Conservation (phyloP, 2,113 vertebrate genomes). For the Alectura lathami region DNA sequence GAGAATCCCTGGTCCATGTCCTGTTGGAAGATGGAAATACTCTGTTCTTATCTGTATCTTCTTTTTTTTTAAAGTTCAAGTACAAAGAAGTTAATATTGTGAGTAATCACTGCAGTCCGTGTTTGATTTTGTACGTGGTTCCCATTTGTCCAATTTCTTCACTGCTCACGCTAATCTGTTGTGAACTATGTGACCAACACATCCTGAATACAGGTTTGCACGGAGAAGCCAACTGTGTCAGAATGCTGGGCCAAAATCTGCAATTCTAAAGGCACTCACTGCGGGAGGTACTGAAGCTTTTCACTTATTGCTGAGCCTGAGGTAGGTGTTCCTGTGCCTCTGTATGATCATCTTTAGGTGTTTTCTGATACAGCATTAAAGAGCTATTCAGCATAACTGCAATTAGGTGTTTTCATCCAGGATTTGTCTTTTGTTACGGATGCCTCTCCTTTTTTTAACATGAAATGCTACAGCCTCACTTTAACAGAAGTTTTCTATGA, state of each 20-base stretch:
- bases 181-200: neutral
- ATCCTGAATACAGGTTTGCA: neutral
- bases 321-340: neutral
- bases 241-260: neutral
- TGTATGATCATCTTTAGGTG: rapidly evolving
- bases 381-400: neutral
- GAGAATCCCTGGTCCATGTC: neutral
- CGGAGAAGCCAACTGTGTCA: neutral
- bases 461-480: neutral
- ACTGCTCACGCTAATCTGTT: neutral
- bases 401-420: neutral
- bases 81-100: neutral
- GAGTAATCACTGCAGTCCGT: neutral
- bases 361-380: neutral
- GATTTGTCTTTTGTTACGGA: neutral
- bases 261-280: rapidly evolving
- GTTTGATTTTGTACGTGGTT: neutral
- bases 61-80: neutral
- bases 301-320: neutral
- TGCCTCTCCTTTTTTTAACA: neutral
- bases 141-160: neutral
- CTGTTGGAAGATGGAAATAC: neutral
- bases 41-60: rapidly evolving
- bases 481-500: neutral
- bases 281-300: neutral